A percentile compares a stretch with the other conserved stretches of the same genome.
Conservation (phyloP, 2,113 vertebrate genomes). For the Catharus bicknelli region DNA sequence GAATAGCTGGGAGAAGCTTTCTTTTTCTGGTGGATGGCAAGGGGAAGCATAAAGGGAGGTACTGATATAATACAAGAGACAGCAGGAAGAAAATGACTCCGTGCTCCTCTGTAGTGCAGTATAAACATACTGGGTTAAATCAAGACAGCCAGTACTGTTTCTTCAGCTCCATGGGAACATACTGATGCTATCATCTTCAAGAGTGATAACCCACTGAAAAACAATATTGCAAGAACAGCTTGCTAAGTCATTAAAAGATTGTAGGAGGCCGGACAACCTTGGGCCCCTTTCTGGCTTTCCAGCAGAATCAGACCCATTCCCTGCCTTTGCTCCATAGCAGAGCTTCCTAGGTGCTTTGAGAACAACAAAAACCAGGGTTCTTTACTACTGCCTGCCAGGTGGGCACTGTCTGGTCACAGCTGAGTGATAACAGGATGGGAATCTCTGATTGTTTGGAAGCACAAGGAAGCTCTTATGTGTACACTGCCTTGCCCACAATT, state of each 20-base stretch:
- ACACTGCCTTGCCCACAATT: neutral
- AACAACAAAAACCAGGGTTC: neutral
- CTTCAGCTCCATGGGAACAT: neutral
- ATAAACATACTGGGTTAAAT: neutral
- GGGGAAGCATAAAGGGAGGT: neutral
- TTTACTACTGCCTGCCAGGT: neutral
- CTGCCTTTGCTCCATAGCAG: neutral
- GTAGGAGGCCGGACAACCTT: neutral
- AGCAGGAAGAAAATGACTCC: neutral
- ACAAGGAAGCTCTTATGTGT: neutral
- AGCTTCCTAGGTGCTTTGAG: neutral
- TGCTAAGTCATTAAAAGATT: neutral
- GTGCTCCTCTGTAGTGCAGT: fast-evolving
- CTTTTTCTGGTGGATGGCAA: neutral
- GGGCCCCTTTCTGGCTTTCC: neutral
- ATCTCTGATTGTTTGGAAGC: neutral
- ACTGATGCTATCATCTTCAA: neutral
- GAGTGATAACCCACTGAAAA: neutral
- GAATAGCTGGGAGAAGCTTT: neutral
- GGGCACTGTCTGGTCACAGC: neutral
- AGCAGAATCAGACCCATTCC: neutral
- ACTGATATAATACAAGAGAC: neutral
- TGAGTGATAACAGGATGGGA: neutral
- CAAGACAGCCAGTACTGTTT: neutral
- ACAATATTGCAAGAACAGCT: neutral